Percentiles rank a stretch among this genome's conserved stretches.
Evolutionary conservation across 2,797 vertebrate species (phyloP).

Genomic region (Eospalax fontanierii): DNA sequence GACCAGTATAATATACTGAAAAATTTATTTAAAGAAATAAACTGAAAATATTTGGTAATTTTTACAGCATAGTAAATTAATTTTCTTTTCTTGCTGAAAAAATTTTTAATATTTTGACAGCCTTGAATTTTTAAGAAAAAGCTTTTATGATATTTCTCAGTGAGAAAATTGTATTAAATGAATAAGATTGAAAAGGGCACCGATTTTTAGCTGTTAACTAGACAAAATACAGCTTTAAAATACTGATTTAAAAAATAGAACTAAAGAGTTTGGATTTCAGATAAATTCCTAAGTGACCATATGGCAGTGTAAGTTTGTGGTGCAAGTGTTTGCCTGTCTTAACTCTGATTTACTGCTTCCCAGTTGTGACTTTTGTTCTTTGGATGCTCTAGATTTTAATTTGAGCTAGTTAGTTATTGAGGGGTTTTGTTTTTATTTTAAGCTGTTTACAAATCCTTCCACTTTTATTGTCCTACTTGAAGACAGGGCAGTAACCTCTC

Average conservation of each 20-base stretch:
- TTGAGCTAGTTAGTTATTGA: conserved; percentile 69
- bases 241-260: conserved; percentile 62
- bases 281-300: conserved; percentile 60
- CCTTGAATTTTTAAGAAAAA: conserved; percentile 60
- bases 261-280: conserved; percentile 72
- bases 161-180: conserved; percentile 50
- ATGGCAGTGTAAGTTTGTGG: conserved; percentile 59
- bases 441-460: conserved; percentile 75
- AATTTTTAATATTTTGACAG: conserved; percentile 66
- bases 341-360: conserved; percentile 61
- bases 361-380: conserved; percentile 58
- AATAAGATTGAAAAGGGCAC: conserved; percentile 36
- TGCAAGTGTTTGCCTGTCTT: conserved; percentile 72
- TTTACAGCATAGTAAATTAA: conserved; percentile 25
- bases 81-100: conserved; percentile 39
- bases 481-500: conserved; percentile 40
- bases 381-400: conserved; percentile 72
- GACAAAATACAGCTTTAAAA: conserved; percentile 69
- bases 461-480: conserved; percentile 67
- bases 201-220: conserved; percentile 62
- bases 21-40: conserved; percentile 20
- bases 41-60: conserved; percentile 62
- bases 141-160: conserved; percentile 31
- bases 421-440: conserved; percentile 59
- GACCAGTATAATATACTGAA: conserved; percentile 73